Evolutionary conservation across 2,113 vertebrate species (phyloP).

Genomic region (Nerophis lumbriciformis): DNA sequence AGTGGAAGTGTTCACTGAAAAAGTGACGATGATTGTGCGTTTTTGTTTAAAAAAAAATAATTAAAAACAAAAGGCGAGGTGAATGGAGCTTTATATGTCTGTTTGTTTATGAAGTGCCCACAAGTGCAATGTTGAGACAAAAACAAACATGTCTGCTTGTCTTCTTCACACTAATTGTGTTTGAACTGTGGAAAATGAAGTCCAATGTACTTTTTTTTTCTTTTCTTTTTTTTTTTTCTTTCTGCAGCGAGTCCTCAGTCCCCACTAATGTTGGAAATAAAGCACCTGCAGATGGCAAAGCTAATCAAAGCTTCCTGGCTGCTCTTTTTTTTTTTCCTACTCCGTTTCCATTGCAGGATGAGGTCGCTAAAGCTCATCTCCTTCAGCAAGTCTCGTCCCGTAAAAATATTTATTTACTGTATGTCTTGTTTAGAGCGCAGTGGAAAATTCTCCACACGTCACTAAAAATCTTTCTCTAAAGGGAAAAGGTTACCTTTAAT

Average conservation of each 20-base stretch:
- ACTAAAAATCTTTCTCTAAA: too few species aligned
- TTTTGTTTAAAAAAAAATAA: background rate
- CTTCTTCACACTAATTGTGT: slow-evolving; percentile 31
- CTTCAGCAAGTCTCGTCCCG: too few species aligned
- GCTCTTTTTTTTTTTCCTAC: slow-evolving; percentile 10
- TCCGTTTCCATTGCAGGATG: background rate
- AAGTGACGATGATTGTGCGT: background rate
- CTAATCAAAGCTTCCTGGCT: background rate
- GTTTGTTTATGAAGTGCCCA: slow-evolving; percentile 24
- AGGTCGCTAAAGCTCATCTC: background rate
- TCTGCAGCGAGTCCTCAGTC: slow-evolving; percentile 5
- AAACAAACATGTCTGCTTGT: slow-evolving; percentile 28
- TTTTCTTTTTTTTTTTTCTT: slow-evolving; percentile 61
- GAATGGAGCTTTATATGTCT: background rate
- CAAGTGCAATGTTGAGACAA: slow-evolving; percentile 64
- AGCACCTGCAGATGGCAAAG: slow-evolving; percentile 29
- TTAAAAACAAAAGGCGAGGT: background rate
- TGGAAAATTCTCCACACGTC: too few species aligned
- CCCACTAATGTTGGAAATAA: slow-evolving; percentile 54
- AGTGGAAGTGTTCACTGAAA: slow-evolving; percentile 17
- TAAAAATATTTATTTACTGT: background rate
- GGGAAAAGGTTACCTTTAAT: too few species aligned
- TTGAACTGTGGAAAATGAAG: slow-evolving; percentile 57
- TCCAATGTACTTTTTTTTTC: slow-evolving; percentile 55
- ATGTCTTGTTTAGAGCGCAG: too few species aligned